Evolutionary conservation across 2,888 invertebrate species (phyloP).

Genomic region (Hydriomena furcata): DNA sequence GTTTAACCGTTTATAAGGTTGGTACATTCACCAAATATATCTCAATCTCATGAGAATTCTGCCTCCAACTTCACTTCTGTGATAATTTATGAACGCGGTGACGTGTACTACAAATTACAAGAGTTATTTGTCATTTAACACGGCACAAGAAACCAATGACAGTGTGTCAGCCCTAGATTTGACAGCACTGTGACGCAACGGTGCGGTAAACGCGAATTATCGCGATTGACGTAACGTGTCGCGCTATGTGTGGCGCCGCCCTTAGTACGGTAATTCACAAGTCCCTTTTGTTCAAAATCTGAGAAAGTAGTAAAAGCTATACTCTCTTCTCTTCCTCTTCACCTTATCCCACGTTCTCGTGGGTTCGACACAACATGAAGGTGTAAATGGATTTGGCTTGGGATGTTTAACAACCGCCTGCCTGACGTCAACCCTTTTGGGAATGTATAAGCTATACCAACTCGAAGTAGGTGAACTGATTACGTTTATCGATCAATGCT

Average conservation of each 20-base stretch:
- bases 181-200: slow-evolving; percentile 39
- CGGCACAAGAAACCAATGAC: slow-evolving; percentile 11
- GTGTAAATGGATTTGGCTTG: no score
- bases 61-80: background rate
- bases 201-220: slow-evolving; percentile 25
- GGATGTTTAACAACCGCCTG: no score
- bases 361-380: no score
- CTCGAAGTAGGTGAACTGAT: no score
- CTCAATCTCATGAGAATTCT: background rate
- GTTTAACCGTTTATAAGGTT: no score
- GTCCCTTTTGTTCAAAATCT: background rate
- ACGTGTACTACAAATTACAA: slow-evolving; percentile 1
- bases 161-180: slow-evolving; percentile 19
- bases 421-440: no score
- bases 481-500: no score
- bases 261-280: slow-evolving; percentile 10
- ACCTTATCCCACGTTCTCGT: no score
- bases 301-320: background rate
- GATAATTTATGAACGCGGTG: background rate
- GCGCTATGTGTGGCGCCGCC: slow-evolving; percentile 30
- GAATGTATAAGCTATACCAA: no score
- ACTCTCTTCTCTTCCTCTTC: no score
- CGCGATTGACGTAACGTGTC: slow-evolving; percentile 23
- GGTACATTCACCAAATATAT: no score
- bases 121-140: slow-evolving; percentile 2